phyloP scores from a whole-genome alignment of 2,113 vertebrate genomes.

The Paracanthobrama guichenoti region DNA sequence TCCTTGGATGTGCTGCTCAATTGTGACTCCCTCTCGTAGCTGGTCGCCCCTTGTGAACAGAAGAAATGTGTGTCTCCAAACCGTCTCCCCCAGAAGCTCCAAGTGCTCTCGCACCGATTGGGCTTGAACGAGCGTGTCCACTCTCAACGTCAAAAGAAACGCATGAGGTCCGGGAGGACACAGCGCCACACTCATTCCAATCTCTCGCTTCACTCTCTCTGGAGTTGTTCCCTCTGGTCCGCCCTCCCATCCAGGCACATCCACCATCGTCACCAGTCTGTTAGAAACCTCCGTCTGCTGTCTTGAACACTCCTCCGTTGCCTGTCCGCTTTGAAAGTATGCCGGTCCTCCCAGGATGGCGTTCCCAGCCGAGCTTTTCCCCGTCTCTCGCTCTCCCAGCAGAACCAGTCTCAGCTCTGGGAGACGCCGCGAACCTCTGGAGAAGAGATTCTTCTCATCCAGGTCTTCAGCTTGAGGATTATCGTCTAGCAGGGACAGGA shows the following conservation, averaged over 20 bases:
- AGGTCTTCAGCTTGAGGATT: slow-evolving; percentile 59
- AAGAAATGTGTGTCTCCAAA: slow-evolving; percentile 70
- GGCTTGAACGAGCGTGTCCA: slow-evolving; percentile 65
- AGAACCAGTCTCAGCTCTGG: slow-evolving; percentile 71
- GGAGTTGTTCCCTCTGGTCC: slow-evolving; percentile 65
- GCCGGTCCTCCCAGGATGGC: slow-evolving; percentile 60
- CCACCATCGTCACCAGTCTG: slow-evolving; percentile 72
- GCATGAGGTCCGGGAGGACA: slow-evolving; percentile 75
- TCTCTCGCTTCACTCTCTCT: slow-evolving; percentile 72
- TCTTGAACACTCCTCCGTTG: slow-evolving; percentile 71
- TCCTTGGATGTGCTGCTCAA: slow-evolving; percentile 70
- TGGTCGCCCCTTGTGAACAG: slow-evolving; percentile 76
- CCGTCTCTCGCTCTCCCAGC: slow-evolving; percentile 75
- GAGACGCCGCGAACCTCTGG: slow-evolving; percentile 65
- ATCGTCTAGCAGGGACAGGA: slow-evolving; percentile 59
- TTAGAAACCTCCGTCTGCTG: slow-evolving; percentile 67
- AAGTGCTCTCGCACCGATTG: slow-evolving; percentile 68
- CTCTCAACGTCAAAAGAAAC: slow-evolving; percentile 68
- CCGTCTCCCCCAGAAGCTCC: slow-evolving; percentile 69
- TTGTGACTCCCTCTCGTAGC: slow-evolving; percentile 71
- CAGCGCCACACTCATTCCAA: slow-evolving; percentile 61
- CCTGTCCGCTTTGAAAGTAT: slow-evolving; percentile 59
- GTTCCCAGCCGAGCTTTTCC: slow-evolving; percentile 74
- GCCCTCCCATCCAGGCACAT: slow-evolving; percentile 74
- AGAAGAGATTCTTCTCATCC: slow-evolving; percentile 65